phyloP scores from a whole-genome alignment of 2,888 invertebrate species.

The Stomorhina lunata region DNA sequence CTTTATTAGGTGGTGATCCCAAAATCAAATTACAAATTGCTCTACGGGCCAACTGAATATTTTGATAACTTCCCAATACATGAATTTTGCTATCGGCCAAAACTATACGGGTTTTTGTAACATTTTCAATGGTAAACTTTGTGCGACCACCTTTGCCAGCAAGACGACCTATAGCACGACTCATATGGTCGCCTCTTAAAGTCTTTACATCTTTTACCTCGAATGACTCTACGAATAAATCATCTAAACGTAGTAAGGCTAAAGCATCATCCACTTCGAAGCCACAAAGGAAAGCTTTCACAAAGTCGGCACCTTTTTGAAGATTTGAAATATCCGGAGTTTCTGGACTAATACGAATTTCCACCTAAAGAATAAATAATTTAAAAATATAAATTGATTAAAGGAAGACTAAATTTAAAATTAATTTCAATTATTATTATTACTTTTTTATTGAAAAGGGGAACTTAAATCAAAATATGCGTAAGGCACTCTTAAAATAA shows the following conservation, averaged over 20 bases:
- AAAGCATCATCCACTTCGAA: constrained; percentile 98
- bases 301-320: constrained; percentile 99
- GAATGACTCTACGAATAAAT: constrained; percentile 97
- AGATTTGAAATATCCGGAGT: constrained; percentile 91
- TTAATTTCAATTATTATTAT: no score
- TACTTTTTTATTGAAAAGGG: no score
- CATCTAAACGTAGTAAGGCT: constrained; percentile 95
- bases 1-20: constrained; percentile 98
- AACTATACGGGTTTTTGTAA: constrained; percentile 98
- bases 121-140: constrained; percentile 99
- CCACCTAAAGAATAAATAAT: constrained; percentile 70
- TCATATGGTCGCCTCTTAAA: constrained; percentile 95
- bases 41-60: constrained; percentile 95
- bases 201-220: constrained; percentile 98
- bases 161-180: constrained; percentile 95
- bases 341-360: constrained; percentile 79
- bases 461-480: no score
- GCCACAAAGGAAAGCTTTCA: constrained; percentile 96
- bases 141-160: constrained; percentile 99
- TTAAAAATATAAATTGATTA: neutral
- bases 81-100: constrained; percentile 98
- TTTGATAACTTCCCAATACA: constrained; percentile 97
- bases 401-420: neutral
- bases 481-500: no score
- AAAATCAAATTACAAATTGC: constrained; percentile 98